phyloP scores from a whole-genome alignment of 2,797 vertebrate genomes.

The Anabas testudineus region DNA sequence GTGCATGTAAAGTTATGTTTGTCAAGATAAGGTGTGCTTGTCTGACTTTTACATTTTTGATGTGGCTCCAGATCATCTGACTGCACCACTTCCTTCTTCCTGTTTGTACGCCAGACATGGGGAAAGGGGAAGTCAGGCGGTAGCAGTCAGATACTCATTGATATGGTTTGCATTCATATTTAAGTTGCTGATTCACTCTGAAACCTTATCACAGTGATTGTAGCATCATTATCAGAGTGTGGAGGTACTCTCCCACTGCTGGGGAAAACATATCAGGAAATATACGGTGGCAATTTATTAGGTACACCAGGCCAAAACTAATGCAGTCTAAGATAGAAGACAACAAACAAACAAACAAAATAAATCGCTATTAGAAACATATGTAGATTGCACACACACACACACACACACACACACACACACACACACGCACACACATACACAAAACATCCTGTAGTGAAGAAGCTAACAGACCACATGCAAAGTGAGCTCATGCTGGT shows the following conservation, averaged over 20 bases:
- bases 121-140: neutral
- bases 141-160: neutral
- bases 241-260: neutral
- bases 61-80: slow-evolving; percentile 36
- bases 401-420: neutral
- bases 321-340: neutral
- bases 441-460: slow-evolving; percentile 24
- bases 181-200: neutral
- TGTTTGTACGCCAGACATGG: slow-evolving; percentile 29
- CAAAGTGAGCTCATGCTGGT: slow-evolving; percentile 54
- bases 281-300: neutral
- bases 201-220: neutral
- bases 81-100: slow-evolving; percentile 49
- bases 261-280: neutral
- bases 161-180: slow-evolving; percentile 7
- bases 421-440: neutral
- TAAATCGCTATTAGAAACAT: slow-evolving; percentile 41
- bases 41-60: slow-evolving; percentile 33
- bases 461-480: slow-evolving; percentile 48
- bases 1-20: neutral
- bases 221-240: neutral
- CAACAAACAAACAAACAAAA: slow-evolving; percentile 37
- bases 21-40: slow-evolving; percentile 18
- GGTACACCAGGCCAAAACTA: neutral
- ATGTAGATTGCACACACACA: slow-evolving; percentile 12